Evolutionary conservation across 2,888 invertebrate species (phyloP).

Genomic region (Andrena chrysosceles): DNA sequence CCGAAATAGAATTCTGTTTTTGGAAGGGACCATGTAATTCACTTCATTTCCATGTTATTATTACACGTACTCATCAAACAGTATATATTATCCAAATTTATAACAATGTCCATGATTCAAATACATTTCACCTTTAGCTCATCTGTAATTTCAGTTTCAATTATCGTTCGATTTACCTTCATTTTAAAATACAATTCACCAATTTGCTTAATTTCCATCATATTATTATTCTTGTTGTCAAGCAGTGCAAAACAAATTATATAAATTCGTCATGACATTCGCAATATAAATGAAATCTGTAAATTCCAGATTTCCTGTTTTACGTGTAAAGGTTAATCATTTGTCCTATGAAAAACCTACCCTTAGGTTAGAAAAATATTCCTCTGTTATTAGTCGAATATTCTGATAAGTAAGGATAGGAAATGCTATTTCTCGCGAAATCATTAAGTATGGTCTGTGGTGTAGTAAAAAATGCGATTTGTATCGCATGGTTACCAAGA

Average conservation of each 20-base stretch:
- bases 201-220: no score
- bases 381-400: not conserved
- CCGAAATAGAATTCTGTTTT: slow-evolving; percentile 11
- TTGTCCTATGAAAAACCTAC: not conserved
- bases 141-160: no score
- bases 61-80: not conserved
- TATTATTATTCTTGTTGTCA: no score
- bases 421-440: slow-evolving; percentile 8
- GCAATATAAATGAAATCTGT: not conserved
- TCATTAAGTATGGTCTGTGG: slow-evolving; percentile 29
- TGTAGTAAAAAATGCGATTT: slow-evolving; percentile 52
- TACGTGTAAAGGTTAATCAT: not conserved
- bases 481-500: slow-evolving; percentile 37
- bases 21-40: slow-evolving; percentile 14
- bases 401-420: slow-evolving; percentile 5
- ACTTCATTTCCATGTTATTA: slow-evolving; percentile 15
- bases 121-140: no score
- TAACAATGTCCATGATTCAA: no score
- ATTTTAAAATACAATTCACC: no score
- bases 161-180: no score
- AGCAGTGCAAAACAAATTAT: no score
- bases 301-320: not conserved
- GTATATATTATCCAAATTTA: no score
- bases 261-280: not conserved
- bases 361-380: not conserved